Base-by-base conservation (phyloP, 2,888 invertebrate species). In the Pemphredon lugubris region DNA sequence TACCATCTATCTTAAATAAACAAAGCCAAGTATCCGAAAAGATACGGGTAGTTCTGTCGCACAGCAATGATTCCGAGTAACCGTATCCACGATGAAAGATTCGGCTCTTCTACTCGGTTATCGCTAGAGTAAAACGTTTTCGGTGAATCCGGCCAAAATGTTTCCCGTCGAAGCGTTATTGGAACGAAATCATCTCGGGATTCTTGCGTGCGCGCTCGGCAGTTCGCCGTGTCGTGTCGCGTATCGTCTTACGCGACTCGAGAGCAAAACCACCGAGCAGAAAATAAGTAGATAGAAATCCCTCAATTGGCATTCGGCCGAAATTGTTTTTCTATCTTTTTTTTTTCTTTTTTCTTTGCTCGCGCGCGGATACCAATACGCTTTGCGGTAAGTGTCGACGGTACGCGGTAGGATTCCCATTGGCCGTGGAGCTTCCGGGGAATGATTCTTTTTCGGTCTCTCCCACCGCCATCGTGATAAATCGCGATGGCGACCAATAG, bases 371-470 rank as follows among this genome's bases (percentile, higher is more conserved):
- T 40, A 26, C 42, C 47, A 59, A 73, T 70, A 71, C 71, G 69
- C 51, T 73, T 74, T 53, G 78, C 60, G 76, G 73, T 73, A 73
- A 80, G 74, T 67, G 75, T 75, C 74, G 66, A 63, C 72, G 72
- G 64, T 57, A 76, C 67, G 69, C 66, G 44, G 48, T 66, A 73
- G 67, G 67, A 72, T 45, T 79, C 58, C 73, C 72, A 81, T 77
- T 78, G 79, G 76, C 59, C 72, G 55, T 67, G 73, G 72, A 71
- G n/a, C n/a, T 73, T 79, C 82, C 57, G 65, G 82, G 82, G 85
- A 84, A 84, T 86, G 83, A 87, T 87, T 86, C 86, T 84, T 86
- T 85, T 85, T 72, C 70, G 65, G 70, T 54, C 79, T 81, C 81
- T 77, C 66, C 73, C 59, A 23, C 39, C 64, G 34, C 13, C 58